Conservation (phyloP, 2,113 vertebrate genomes). For the Dipodomys merriami region DNA sequence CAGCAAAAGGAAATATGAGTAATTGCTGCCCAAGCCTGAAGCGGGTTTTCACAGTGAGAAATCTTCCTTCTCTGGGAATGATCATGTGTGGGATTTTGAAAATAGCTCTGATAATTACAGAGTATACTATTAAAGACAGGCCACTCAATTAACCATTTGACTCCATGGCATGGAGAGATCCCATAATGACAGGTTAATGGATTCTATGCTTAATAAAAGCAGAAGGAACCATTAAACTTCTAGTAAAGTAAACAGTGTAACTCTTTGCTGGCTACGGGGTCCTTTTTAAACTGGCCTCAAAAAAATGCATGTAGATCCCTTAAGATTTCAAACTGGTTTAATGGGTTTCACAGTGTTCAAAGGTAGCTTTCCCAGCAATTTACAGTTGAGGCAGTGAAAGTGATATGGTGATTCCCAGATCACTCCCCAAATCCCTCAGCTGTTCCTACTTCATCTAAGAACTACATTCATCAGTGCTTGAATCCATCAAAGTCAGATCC, state of each 20-base stretch:
- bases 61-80: conserved; percentile 60
- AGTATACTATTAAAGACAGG: conserved; percentile 57
- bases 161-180: conserved; percentile 33
- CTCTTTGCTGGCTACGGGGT: conserved; percentile 6
- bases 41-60: conserved; percentile 64
- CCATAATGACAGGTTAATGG: conserved; percentile 70
- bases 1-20: conserved; percentile 64
- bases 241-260: conserved; percentile 49
- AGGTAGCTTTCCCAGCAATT: conserved; percentile 42
- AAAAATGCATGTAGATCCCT: conserved; percentile 44
- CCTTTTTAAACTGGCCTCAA: conserved; percentile 57
- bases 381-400: background rate
- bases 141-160: conserved; percentile 65
- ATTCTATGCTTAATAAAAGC: conserved; percentile 72
- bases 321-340: conserved; percentile 58
- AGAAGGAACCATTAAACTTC: conserved; percentile 61
- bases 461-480: background rate
- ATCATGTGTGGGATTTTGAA: conserved; percentile 59
- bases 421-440: background rate
- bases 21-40: conserved; percentile 53
- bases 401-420: conserved; percentile 27
- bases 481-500: background rate
- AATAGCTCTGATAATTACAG: conserved; percentile 76
- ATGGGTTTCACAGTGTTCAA: conserved; percentile 32
- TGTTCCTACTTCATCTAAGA: conserved; percentile 25